Conservation (phyloP, 2,113 vertebrate genomes). For the Prionailurus bengalensis region DNA sequence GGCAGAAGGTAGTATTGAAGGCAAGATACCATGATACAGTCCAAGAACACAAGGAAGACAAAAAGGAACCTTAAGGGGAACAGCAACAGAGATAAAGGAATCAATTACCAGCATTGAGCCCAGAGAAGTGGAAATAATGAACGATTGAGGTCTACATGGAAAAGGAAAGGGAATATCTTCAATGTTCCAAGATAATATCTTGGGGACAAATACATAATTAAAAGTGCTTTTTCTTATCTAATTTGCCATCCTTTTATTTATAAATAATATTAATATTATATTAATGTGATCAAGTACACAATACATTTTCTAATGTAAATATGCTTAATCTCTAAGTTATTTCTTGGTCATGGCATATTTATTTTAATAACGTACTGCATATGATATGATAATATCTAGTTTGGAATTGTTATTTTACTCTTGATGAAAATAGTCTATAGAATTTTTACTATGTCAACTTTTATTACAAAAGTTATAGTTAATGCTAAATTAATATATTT, state of each 20-base stretch:
- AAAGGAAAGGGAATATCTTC: background rate
- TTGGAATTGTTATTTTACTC: background rate
- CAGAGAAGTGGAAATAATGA: background rate
- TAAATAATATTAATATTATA: background rate
- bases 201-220: background rate
- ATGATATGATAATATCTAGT: background rate
- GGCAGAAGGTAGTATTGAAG: fast-evolving
- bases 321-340: background rate
- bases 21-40: background rate
- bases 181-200: background rate
- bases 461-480: background rate
- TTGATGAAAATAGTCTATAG: background rate
- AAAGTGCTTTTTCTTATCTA: background rate
- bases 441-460: background rate
- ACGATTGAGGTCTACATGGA: background rate
- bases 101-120: background rate
- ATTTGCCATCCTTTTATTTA: background rate
- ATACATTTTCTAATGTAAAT: background rate
- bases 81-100: background rate
- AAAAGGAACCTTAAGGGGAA: background rate
- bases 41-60: background rate
- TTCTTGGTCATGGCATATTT: background rate
- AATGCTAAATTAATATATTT: background rate
- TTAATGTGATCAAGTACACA: background rate
- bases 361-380: background rate